phyloP scores from a whole-genome alignment of 2,113 vertebrate species.

The Tretioscincus oriximinensis region DNA sequence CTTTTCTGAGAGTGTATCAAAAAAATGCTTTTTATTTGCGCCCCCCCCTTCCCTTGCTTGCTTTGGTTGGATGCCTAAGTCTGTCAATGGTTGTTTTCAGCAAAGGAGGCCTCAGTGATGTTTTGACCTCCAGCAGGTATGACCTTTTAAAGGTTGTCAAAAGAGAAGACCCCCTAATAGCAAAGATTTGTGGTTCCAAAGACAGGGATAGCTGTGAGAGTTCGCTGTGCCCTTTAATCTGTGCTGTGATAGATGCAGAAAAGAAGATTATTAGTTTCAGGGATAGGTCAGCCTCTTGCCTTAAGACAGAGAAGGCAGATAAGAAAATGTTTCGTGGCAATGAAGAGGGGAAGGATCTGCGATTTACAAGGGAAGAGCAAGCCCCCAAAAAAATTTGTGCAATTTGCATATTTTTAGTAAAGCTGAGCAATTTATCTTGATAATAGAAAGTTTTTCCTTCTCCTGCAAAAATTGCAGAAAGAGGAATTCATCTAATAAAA shows the following conservation, averaged over 20 bases:
- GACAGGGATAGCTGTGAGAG: background rate
- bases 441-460: background rate
- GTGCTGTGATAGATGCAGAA: conserved; percentile 13
- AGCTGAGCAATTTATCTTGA: background rate
- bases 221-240: conserved; percentile 18
- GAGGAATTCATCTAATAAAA: background rate
- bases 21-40: background rate
- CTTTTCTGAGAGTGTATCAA: background rate
- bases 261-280: conserved; percentile 3
- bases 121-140: conserved; percentile 25
- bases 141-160: conserved; percentile 32
- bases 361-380: background rate
- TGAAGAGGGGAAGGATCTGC: background rate
- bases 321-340: background rate
- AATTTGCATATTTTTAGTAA: background rate
- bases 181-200: accelerated
- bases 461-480: background rate
- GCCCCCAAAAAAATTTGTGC: background rate
- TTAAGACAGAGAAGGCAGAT: background rate
- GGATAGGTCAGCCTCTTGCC: conserved; percentile 11
- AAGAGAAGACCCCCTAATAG: conserved; percentile 24
- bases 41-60: background rate
- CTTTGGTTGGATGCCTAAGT: conserved; percentile 15
- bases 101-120: background rate
- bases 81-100: conserved; percentile 4